Evolutionary conservation across 2,113 vertebrate species (phyloP), one percentile per base, ranked within the genome.

Genomic region (Chamaea fasciata): DNA sequence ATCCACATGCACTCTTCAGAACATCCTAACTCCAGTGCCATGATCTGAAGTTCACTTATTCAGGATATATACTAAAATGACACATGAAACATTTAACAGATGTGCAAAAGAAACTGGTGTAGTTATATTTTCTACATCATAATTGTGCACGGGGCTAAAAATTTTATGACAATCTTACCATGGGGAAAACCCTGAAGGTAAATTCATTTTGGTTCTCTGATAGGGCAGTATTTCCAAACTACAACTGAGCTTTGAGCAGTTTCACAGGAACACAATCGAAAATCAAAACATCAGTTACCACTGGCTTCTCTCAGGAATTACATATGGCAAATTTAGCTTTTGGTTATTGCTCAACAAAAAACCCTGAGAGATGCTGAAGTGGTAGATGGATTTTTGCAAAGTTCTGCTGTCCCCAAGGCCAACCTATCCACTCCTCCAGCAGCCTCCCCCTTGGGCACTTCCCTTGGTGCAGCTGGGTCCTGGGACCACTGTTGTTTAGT

Each of bases 271-370:
- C 56, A 87, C 0, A 7, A 49, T 89, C 59, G 35, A 81, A 91
- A 94, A 90, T 91, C 87, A 93, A 89, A 95, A 84, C 64, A 87
- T 39, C 65, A 82, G 42, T 91, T 93, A 91, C 80, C 24, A 42
- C 71, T 59, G 55, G 65, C 47, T 90, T 82, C 69, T 92, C 82
- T 87, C 67, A 92, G 87, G 83, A 91, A 87, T 91, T 76, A 92
- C 55, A 83, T 46, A 62, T 22, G 60, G 93, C 65, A 94, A 94
- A 88, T 91, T 87, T 84, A 96, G 75, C 78, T 90, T 21, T 50
- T 50, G 47, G 63, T 90, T 95, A 83, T 88, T 92, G 94, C 87
- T 90, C 82, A 91, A 88, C 76, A 94, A 86, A 86, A 95, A 94
- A 13, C 35, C 47, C 50, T 83, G 71, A 65, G 81, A 88, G 70